Base-by-base conservation (phyloP, 2,113 vertebrate species). In the Syngnathus scovelli region DNA sequence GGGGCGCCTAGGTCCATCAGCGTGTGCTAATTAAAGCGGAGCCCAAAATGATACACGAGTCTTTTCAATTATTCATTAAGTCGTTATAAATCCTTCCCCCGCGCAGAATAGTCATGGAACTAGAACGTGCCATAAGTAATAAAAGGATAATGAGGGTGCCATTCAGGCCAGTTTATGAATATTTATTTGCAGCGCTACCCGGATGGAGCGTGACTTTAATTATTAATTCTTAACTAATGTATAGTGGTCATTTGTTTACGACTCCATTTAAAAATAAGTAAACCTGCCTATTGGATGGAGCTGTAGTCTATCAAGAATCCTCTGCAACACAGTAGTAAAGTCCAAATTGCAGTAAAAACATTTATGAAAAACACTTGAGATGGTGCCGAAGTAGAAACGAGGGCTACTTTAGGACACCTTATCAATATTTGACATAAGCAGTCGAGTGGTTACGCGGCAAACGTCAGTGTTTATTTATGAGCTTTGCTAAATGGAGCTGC, bases 361-460 rank as follows among this genome's bases (percentile, higher is more conserved):
- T 33, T 33, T 33, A 33, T 3, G 27, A 33, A 33, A 33, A 33
- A 33, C 27, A 33, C 38, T 18, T 60, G 58, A 16, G 3, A 6
- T 61, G 8, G 15, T 37, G 15, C 12, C 33, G n/a, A 46, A 46
- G 49, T 13, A 19, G 55, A 68, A 71, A 21, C 60, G 38, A 67
- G 46, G n/a, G 46, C 60, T 78, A 73, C 74, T 79, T 81, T 76
- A 77, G 70, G 70, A 49, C 7, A 23, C 39, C 21, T 61, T 43
- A 79, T 85, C 72, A 78, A 82, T 82, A 82, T 80, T 85, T 80
- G 75, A 74, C 13, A 5, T 4, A 48, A 48, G 21, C n/a, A 33
- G 41, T 36, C 6, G 61, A 41, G 36, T 60, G 18, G 33, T 56
- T 56, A 56, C 13, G 27, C 15, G 15, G 7, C 49, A 52, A 52